phyloP scores from a whole-genome alignment of 2,797 vertebrate species.

The Coracias cyanogaster region DNA sequence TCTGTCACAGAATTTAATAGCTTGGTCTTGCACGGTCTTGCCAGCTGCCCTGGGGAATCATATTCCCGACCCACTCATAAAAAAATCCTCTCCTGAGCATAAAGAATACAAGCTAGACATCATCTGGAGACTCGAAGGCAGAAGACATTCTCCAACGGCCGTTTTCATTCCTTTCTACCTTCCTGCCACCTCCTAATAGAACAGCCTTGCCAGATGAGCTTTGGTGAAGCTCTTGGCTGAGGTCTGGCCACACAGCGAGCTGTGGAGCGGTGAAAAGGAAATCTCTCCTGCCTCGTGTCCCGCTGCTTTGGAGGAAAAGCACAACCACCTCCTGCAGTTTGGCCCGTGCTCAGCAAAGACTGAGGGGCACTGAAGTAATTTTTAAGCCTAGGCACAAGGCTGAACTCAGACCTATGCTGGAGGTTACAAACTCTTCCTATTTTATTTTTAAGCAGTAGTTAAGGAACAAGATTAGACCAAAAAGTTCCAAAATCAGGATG shows the following conservation, averaged over 20 bases:
- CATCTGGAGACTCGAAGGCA: not conserved
- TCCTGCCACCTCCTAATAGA: not conserved
- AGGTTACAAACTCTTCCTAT: not conserved
- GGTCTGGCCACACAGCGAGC: rapidly evolving
- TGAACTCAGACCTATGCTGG: not conserved
- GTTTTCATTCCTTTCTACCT: not conserved
- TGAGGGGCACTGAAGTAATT: not conserved
- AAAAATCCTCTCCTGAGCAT: not conserved
- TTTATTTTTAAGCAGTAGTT: not conserved
- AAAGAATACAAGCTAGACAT: not conserved
- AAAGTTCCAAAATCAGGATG: not conserved
- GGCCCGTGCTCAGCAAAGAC: not conserved
- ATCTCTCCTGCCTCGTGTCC: not conserved
- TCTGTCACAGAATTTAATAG: not conserved
- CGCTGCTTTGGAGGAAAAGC: not conserved
- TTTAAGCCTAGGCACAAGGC: not conserved
- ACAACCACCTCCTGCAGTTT: not conserved
- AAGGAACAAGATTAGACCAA: not conserved
- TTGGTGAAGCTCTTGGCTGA: not conserved
- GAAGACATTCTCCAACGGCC: not conserved
- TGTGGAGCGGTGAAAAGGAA: not conserved
- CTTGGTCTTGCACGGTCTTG: not conserved
- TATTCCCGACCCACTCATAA: not conserved
- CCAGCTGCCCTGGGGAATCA: not conserved
- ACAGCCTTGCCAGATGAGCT: not conserved